Evolutionary conservation across 2,113 vertebrate species (phyloP), one percentile per base, ranked within the genome.

Genomic region (Epinephelus lanceolatus): DNA sequence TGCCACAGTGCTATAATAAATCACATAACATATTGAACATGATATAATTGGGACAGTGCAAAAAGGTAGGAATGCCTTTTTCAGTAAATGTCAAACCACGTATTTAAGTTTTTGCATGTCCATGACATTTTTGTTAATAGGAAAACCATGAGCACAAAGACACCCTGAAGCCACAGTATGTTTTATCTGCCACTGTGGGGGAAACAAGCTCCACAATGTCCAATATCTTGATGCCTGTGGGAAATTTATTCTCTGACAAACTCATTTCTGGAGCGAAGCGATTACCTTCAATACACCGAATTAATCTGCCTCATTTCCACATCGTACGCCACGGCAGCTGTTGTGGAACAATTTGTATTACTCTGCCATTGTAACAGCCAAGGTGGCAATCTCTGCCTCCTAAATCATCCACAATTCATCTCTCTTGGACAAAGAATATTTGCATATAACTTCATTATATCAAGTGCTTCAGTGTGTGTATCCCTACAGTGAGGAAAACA

Each of bases 181-280:
- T 66, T 84, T 83, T 77, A 82, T 71, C 45, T 11, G 14, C 45
- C 73, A 88, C 40, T 60, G 53, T 30, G 10, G 30, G 12, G 8
- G 66, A 82, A 85, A 80, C 61, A 45, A 56, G 65, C 51, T n/a
- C 30, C 71, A 61, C 61, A 70, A 78, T 87, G 80, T 89, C 67
- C 56, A 79, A 87, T 86, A 85, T 73, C 45, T 55, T 47, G 55
- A 79, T 80, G 79, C 84, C 83, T 81, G 55, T 80, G 86, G 86
- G 90, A 89, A 88, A 91, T 88, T 56, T 71, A 81, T 86, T 84
- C 69, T 76, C 55, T 37, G 30, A 71, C 60, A 86, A 84, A 84
- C 59, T 81, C 27, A 87, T 91, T 92, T 83, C 55, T 67, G 59
- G 37, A 72, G 75, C 47, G 33, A 80, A 37, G 69, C 47, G 27